Percentiles rank a stretch among this genome's conserved stretches.
Evolutionary conservation across 2,888 invertebrate species (phyloP).

Genomic region (Allacma fusca): DNA sequence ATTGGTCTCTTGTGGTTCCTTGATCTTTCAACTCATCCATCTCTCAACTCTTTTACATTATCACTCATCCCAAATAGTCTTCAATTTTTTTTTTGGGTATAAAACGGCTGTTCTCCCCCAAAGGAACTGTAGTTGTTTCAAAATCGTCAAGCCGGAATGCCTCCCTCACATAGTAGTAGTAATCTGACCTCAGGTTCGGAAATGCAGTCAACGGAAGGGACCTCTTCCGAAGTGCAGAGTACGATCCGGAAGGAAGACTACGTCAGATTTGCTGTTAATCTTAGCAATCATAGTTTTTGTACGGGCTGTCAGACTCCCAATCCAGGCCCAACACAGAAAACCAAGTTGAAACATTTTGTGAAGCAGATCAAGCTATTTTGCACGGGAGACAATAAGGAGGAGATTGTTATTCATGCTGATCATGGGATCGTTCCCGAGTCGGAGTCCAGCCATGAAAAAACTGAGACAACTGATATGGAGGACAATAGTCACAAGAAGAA

Average conservation of each 20-base stretch:
- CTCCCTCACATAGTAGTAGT: neutral
- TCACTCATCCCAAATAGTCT: neutral
- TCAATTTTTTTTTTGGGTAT: neutral
- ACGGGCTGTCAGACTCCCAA: neutral
- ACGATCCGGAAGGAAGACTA: neutral
- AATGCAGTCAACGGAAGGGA: neutral
- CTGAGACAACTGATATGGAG: neutral
- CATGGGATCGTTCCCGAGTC: neutral
- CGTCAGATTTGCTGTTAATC: neutral
- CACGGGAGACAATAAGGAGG: neutral
- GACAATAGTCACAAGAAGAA: neutral
- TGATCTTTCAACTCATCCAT: constrained; percentile 1
- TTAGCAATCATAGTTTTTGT: neutral
- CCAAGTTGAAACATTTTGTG: constrained; percentile 1
- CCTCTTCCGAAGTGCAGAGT: neutral
- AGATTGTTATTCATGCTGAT: neutral
- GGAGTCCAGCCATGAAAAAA: neutral
- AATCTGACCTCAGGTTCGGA: neutral
- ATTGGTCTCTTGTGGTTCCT: constrained; percentile 1
- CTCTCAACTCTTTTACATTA: neutral
- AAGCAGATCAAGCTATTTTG: neutral
- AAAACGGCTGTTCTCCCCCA: neutral
- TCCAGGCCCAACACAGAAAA: neutral
- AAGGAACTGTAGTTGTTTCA: neutral
- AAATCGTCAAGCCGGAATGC: neutral